These are phyloP conservation scores for Cylindroiulus punctatus DNA, from an alignment of 2,888 invertebrate species.

Conservation along the genomic window DNA sequence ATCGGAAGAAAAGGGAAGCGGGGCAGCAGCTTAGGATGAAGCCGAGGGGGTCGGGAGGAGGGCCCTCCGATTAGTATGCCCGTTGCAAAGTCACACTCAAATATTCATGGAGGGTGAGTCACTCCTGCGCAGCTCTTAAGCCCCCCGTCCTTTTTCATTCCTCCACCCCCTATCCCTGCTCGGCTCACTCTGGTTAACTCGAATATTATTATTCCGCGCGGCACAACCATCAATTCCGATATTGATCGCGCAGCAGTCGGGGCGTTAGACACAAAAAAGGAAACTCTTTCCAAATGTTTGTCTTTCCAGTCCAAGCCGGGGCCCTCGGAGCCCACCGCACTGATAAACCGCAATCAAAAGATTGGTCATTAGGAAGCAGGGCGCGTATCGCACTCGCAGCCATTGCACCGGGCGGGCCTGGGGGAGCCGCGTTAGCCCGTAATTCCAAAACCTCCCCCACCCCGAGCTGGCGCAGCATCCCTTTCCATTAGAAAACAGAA, in stretches of 20 bases:
- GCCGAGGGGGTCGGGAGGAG: not conserved
- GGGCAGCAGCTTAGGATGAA: constrained; percentile 37
- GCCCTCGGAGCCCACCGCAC: not conserved
- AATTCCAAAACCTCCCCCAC: not conserved
- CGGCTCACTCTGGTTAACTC: constrained; percentile 34
- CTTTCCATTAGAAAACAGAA: not conserved
- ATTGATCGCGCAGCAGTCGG: constrained; percentile 43
- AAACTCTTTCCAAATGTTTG: constrained; percentile 47
- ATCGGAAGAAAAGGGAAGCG: constrained; percentile 6
- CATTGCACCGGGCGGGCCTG: constrained; percentile 6
- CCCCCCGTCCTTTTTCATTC: constrained; percentile 30
- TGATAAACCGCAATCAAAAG: constrained; percentile 47
- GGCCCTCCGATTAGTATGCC: constrained; percentile 14
- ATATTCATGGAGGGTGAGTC: constrained; percentile 45
- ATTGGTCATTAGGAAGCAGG: constrained; percentile 35
- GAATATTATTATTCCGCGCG: constrained; percentile 40
- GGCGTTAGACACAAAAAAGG: constrained; percentile 31
- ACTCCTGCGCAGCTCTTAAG: not conserved
- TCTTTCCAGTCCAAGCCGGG: constrained; percentile 21
- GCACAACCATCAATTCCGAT: constrained; percentile 51
- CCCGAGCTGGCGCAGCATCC: not conserved
- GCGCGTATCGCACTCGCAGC: constrained; percentile 17
- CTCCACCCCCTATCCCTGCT: constrained; percentile 14
- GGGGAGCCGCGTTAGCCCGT: constrained; percentile 11
- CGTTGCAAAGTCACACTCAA: not conserved